These are phyloP conservation scores for Drosophila rellima DNA, from an alignment of 2,888 invertebrate genomes.

Conservation along the genomic window DNA sequence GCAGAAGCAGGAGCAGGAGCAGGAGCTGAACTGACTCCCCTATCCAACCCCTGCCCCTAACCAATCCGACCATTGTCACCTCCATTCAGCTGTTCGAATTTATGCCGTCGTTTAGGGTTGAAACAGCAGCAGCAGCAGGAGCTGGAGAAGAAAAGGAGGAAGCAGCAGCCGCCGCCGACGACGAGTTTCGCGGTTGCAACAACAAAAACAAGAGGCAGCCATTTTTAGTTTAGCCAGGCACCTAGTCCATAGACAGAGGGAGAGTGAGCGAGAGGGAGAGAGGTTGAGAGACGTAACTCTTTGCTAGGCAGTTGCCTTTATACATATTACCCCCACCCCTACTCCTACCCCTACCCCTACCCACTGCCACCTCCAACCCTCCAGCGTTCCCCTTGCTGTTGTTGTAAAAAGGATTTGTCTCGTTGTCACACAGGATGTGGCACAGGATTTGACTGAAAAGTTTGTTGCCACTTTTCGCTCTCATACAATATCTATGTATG, in stretches of 20 bases:
- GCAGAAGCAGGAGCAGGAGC: constrained; percentile 15
- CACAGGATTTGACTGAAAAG: constrained; percentile 34
- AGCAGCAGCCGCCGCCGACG: constrained; percentile 17
- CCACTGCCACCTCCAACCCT: not conserved
- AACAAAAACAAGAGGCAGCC: constrained; percentile 45
- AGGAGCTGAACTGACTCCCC: not conserved
- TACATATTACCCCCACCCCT: constrained; percentile 6
- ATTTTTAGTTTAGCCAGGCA: constrained; percentile 51
- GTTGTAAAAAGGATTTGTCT: constrained; percentile 77
- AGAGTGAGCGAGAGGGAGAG: constrained; percentile 1
- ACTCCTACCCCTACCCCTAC: not conserved
- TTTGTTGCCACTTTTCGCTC: constrained; percentile 24
- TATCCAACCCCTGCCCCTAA: not conserved
- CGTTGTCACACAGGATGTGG: constrained; percentile 61
- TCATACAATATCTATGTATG: not conserved
- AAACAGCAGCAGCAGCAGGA: not conserved
- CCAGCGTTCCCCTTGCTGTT: constrained; percentile 19
- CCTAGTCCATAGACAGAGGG: constrained; percentile 21
- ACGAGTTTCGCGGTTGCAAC: constrained; percentile 17
- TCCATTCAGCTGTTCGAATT: constrained; percentile 60
- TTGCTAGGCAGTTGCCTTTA: constrained; percentile 65
- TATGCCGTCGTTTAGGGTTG: constrained; percentile 64
- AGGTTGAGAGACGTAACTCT: constrained; percentile 58
- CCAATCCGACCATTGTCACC: constrained; percentile 57
- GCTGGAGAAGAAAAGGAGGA: not conserved